Base-by-base conservation (phyloP, 2,888 invertebrate genomes). In the Diadromus collaris region DNA sequence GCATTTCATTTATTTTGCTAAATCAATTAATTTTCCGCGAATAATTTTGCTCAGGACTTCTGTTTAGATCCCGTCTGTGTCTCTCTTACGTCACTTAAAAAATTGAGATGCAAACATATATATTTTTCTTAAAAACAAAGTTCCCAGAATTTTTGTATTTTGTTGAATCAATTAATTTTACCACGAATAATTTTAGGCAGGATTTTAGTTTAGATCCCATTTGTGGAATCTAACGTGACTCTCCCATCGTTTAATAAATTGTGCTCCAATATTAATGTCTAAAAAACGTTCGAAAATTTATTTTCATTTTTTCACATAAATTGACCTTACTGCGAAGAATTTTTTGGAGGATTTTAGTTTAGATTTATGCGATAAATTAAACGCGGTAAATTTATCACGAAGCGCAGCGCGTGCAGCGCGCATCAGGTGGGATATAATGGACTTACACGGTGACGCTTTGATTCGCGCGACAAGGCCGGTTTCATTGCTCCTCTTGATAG, bases 401-500 rank as follows among this genome's bases (percentile, higher is more conserved):
- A 41, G n/a, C 65, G 38, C 24, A 48, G 34, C n/a, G 29, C n/a
- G n/a, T 60, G 38, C 24, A 48, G 34, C n/a, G 29, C n/a, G 63
- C 38, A 56, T 56, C 41, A 51, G 32, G 61, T 38, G 54, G 54
- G 41, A 38, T 71, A 67, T 58, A 29, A 46, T 65, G 10, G 48
- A 32, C 21, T 38, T 34, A 54, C 63, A 21, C 19, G 38, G 48
- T 69, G 76, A 73, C 60, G 76, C 73, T 83, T 83, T 82, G 69
- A 51, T 79, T 79, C 80, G 46, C 54, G 75, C 38, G 76, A 77
- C 86, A 85, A 85, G 85, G 84, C 82, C 86, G 80, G 79, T 83
- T 81, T 84, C 82, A 85, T 85, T 83, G 81, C 79, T 82, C 69
- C 78, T 81, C 63, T 82, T 84, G 86, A 85, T 82, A 80, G 76